Evolutionary conservation across 2,888 invertebrate genomes (phyloP), one percentile per base, ranked within the genome.

Genomic region (Shargacucullia verbasci): DNA sequence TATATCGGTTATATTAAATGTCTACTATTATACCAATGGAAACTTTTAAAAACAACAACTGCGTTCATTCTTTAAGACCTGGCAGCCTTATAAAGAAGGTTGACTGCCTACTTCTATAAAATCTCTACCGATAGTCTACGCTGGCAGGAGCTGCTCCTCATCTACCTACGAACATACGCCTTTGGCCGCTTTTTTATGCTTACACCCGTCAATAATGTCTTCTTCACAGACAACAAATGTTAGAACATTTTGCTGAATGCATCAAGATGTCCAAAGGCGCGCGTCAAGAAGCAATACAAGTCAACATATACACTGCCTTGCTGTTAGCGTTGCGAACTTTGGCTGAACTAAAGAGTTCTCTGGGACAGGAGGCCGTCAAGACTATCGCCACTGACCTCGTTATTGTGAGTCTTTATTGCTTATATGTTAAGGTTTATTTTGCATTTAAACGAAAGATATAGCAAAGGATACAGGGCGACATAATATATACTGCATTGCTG

Each of bases 161-260:
- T n/a, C n/a, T n/a, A n/a, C n/a, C n/a, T n/a, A n/a, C n/a, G n/a
- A n/a, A n/a, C n/a, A n/a, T n/a, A n/a, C n/a, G n/a, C n/a, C n/a
- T n/a, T n/a, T n/a, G n/a, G n/a, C n/a, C n/a, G n/a, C n/a, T n/a
- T n/a, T n/a, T n/a, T n/a, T n/a, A n/a, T n/a, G n/a, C n/a, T n/a
- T n/a, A n/a, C n/a, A n/a, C n/a, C n/a, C n/a, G n/a, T n/a, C n/a
- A n/a, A n/a, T n/a, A n/a, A n/a, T n/a, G n/a, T 29, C n/a, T 35
- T 11, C 25, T 63, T 64, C 66, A 11, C 76, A 94, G 94, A 46
- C 95, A 99, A 54, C 99, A 99, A 94, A 99, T 99, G 97, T 92
- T 99, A 48, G 98, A 99, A 72, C 99, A 99, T 85, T 99, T 99
- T 85, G 96, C 96, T 15, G 99, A 99, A 85, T 99, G 99, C 85